Conservation (phyloP, 2,888 invertebrate genomes). For the Dasysyrphus tricinctus region DNA sequence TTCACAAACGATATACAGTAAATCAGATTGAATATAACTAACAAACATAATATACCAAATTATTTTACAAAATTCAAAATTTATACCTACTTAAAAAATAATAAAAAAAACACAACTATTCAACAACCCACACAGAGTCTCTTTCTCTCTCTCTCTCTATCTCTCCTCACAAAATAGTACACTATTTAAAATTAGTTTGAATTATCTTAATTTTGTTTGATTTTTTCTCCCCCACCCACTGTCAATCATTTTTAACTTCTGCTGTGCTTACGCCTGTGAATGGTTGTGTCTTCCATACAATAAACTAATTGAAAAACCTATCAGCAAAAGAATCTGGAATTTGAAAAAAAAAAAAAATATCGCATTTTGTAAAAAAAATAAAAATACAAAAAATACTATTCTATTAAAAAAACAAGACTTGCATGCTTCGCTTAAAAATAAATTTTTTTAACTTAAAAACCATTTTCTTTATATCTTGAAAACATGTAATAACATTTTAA, state of each 20-base stretch:
- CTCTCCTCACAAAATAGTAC: constrained; percentile 50
- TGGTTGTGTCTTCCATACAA: constrained; percentile 84
- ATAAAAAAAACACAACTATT: constrained; percentile 67
- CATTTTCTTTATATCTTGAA: constrained; percentile 68
- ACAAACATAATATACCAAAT: constrained; percentile 42
- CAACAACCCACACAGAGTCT: constrained; percentile 49
- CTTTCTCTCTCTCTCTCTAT: constrained; percentile 18
- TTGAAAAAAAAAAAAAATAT: constrained; percentile 48
- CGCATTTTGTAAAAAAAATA: constrained; percentile 62
- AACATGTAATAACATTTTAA: constrained; percentile 67
- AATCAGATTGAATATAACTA: constrained; percentile 31
- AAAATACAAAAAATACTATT: constrained; percentile 34
- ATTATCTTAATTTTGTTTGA: not conserved
- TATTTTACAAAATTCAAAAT: constrained; percentile 59
- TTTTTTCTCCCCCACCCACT: constrained; percentile 52
- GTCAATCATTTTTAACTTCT: constrained; percentile 82
- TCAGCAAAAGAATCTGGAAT: constrained; percentile 44
- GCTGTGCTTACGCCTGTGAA: constrained; percentile 93
- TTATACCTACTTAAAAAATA: constrained; percentile 2
- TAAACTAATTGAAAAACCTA: constrained; percentile 51
- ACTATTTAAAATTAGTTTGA: constrained; percentile 5
- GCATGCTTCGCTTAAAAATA: constrained; percentile 73
- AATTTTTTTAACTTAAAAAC: constrained; percentile 70
- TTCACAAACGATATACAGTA: constrained; percentile 64
- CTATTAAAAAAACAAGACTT: constrained; percentile 50